These are phyloP conservation scores for Drosophila hamatofila DNA, from an alignment of 2,888 invertebrate species.

Conservation along the genomic window DNA sequence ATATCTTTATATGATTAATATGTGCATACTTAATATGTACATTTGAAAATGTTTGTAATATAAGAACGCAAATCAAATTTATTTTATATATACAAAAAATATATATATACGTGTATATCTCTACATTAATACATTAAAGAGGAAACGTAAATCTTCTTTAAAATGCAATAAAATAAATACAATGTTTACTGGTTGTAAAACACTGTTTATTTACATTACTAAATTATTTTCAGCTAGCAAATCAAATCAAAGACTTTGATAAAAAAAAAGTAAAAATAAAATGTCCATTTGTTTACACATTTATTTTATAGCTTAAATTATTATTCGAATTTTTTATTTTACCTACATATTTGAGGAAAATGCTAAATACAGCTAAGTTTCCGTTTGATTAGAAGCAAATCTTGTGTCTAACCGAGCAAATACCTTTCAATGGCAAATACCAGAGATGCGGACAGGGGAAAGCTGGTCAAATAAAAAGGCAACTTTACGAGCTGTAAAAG, in stretches of 20 bases:
- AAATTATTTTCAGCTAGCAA: neutral
- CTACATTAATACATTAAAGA: too few species aligned
- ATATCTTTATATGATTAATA: too few species aligned
- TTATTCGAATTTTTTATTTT: neutral
- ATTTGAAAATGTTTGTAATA: too few species aligned
- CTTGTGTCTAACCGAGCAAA: constrained; percentile 34
- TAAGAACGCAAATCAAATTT: too few species aligned
- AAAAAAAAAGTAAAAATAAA: neutral
- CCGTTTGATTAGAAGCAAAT: constrained; percentile 23
- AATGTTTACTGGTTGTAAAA: neutral
- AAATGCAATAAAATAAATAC: neutral
- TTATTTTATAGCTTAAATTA: neutral
- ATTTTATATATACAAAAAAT: too few species aligned
- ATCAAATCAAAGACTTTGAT: neutral
- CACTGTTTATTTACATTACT: neutral
- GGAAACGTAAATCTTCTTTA: too few species aligned
- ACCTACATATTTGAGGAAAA: constrained; percentile 11
- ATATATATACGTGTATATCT: too few species aligned
- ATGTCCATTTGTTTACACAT: neutral
- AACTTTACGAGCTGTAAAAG: constrained; percentile 52
- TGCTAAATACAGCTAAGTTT: neutral
- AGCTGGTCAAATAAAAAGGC: constrained; percentile 23
- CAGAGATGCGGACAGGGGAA: neutral
- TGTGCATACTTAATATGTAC: too few species aligned
- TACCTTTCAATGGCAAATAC: constrained; percentile 14